Base-by-base conservation (phyloP, 2,113 vertebrate genomes). In the Neomonachus schauinslandi region DNA sequence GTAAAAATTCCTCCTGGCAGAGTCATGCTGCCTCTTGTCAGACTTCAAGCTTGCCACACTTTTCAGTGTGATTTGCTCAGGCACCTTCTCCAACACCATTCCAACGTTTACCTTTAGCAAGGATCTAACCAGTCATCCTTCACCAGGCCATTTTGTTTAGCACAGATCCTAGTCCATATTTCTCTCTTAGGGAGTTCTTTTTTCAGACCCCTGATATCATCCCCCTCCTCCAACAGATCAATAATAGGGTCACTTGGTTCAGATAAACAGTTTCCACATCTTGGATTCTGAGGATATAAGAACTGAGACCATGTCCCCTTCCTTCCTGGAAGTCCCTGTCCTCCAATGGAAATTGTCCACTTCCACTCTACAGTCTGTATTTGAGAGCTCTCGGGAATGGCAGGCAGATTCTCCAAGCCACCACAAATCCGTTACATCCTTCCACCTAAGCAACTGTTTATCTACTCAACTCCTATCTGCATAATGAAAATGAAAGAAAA, bases 31-130 rank as follows among this genome's bases (percentile, higher is more conserved):
- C 28, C 22, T 77, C 12, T 11, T 39, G 0, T 28, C 76, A 33
- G 14, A 4, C 49, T 39, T 79, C 22, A 33, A 36, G 22, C 4
- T 39, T 7, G 15, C 0, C 12, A 19, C 4, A 39, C 6, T 63
- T 51, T 67, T 74, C 10, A 12, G 10, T 71, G 53, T 49, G 10
- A 71, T 39, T 0, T 53, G 4, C 14, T 76, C 24, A 33, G 31
- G 8, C 2, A 2, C 19, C 49, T 84, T 67, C 53, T 28, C 19
- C 22, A 63, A 61, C 0, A 18, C 24, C 18, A 6, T 18, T 26
- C 42, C 10, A 2, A 3, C 9, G 0, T 0, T 18, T 13, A 28
- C 19, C 9, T 15, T 15, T 83, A 16, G 13, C 0, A 10, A 33
- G 15, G 36, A 15, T 76, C 16, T 42, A 46, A 26, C 13, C 33